Conservation (phyloP, 2,888 invertebrate genomes). For the Acleris sparsana region DNA sequence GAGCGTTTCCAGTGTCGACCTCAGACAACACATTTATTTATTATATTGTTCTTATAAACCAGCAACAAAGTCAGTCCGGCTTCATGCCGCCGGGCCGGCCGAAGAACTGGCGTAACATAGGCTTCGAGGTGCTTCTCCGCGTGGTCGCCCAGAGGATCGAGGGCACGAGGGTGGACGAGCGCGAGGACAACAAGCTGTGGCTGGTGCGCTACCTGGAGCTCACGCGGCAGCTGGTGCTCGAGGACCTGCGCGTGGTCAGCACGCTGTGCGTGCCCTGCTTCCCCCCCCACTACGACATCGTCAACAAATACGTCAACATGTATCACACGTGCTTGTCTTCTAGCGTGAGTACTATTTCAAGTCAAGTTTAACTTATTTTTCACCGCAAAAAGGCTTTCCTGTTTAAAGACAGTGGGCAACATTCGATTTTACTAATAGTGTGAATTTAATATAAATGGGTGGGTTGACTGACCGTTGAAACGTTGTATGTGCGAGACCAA, state of each 20-base stretch:
- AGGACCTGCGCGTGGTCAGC: slow-evolving; percentile 95
- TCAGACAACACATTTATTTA: slow-evolving; percentile 24
- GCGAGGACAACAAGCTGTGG: slow-evolving; percentile 97
- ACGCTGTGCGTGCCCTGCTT: slow-evolving; percentile 96
- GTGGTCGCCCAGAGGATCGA: slow-evolving; percentile 94
- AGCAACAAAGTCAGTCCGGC: slow-evolving; percentile 90
- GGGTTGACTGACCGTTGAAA: no score
- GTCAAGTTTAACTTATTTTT: no score
- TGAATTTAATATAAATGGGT: no score
- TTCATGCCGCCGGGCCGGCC: slow-evolving; percentile 98
- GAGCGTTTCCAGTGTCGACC: background rate
- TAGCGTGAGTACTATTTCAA: slow-evolving; percentile 83
- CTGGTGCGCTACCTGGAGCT: slow-evolving; percentile 96
- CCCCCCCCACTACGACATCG: slow-evolving; percentile 97
- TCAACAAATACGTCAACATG: slow-evolving; percentile 95
- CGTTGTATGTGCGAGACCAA: no score
- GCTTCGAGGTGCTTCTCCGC: slow-evolving; percentile 91
- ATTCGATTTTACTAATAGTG: no score
- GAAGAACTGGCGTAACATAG: slow-evolving; percentile 94
- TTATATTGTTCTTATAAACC: slow-evolving; percentile 37
- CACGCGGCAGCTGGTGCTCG: slow-evolving; percentile 92
- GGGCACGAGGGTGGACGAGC: slow-evolving; percentile 96
- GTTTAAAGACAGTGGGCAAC: no score
- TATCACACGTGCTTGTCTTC: slow-evolving; percentile 94
- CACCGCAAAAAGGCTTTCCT: no score